Base-by-base conservation (phyloP, 2,888 invertebrate species). In the Watsonalla cultraria region DNA sequence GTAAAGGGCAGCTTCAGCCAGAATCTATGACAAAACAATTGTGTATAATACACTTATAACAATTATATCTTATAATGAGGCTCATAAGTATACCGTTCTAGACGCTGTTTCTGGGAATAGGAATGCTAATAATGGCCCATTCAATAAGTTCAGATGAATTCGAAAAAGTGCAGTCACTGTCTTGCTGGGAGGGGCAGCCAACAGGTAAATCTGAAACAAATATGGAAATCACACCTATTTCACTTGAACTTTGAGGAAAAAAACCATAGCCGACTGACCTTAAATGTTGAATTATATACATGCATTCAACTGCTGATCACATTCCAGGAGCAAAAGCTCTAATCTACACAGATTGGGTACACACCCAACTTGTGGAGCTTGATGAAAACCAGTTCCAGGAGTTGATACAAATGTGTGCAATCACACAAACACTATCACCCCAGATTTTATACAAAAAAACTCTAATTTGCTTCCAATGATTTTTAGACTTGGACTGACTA, bases 21-120 rank as follows among this genome's bases (percentile, higher is more conserved):
- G 95, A 80, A 98, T 94, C 97, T 97, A 88, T 46, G 59, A 15
- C 13, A 70, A 53, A 51, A 56, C 45, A 54, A 48, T 35, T 53
- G 34, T 33, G 55, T 45, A 47, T 42, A 52, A 50, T 15, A 14
- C 15, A 24, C 34, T 24, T 9, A 45, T 6, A 53, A 15, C 7
- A 46, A 13, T 2, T 46, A 9, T 46, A 9, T 46, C 5, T 14
- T 14, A 15, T 5, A 14, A 46, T 46, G 14, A 14, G 6, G 7
- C 14, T 6, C 14, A 46, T 9, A 14, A 39, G 88, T 92, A 92
- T 92, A 97, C 97, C 80, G 95, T 93, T 82, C 98, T 93, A 53
- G 98, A 97, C 80, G 98, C 98, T 54, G 97, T 95, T 88, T 99
- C 98, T 57, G 99, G 98, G 86, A 99, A 98, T 60, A 97, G 76